Base-by-base conservation (phyloP, 2,113 vertebrate species). In the Hystrix cristata region DNA sequence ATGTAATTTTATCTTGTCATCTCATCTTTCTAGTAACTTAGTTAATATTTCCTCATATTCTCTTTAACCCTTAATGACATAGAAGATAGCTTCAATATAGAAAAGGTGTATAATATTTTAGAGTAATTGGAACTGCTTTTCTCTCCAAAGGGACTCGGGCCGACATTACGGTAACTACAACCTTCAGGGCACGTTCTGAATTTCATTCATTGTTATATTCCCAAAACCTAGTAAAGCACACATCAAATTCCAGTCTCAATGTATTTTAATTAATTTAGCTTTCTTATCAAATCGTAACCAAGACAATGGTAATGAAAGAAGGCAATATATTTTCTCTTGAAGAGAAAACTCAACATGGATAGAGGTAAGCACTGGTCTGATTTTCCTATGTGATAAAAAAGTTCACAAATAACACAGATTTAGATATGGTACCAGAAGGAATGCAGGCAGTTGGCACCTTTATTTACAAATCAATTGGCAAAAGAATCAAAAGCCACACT, bases 381-480 rank as follows among this genome's bases (percentile, higher is more conserved):
- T 93, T 91, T 80, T 38, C 14, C 9, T 64, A 55, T 84, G 57
- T 65, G 38, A 65, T 38, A 9, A 34, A 87, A 38, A 69, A 67
- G 27, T 67, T 74, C 10, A 87, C 29, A 10, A 67, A 65, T 74
- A 72, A n/a, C 64, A 79, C 10, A 84, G 29, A 89, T 82, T 90
- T 23, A 57, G 65, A n/a, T 74, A 81, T 18, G 27, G 11, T 12
- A 74, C 8, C 19, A 60, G 90, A 94, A 72, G 93, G 71, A 93
- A 87, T 85, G 55, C 43, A n/a, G 15, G 64, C 19, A 78, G 46
- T 59, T 90, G 55, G 34, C 25, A 65, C 65, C 38, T 94, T 91
- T 87, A 76, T 94, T 91, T 86, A 76, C 53, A 88, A 95, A 96
- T 76, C 13, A 90, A 81, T 34, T 34, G 48, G 81, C 23, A 82